Base-by-base conservation (phyloP, 2,113 vertebrate species). In the Callipepla californica region DNA sequence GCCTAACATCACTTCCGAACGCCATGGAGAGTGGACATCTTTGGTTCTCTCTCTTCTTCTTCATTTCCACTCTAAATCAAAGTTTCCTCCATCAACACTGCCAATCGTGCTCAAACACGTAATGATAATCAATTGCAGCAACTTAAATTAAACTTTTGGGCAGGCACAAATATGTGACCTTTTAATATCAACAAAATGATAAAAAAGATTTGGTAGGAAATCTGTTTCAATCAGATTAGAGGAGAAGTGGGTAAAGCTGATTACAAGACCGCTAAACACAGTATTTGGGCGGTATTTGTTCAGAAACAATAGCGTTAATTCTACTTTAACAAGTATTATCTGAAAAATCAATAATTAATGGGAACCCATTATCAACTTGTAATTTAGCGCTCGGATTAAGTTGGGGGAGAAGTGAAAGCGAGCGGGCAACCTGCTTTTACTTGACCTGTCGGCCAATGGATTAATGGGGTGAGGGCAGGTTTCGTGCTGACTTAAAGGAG, bases 181-280 rank as follows among this genome's bases (percentile, higher is more conserved):
- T 98, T 98, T 98, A 98, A 98, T 98, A 98, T 97, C 96, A 98
- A 97, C 96, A 93, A 97, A 97, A 98, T 97, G 95, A 98, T 97
- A 97, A 98, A 97, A 96, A 98, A 98, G 97, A 98, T 97, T 98
- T 97, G 84, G 93, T 97, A 96, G 97, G 96, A 98, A 98, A 98
- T 98, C 98, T 98, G 98, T 97, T 98, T 97, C 97, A 97, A 98
- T 98, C 98, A 98, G 98, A 98, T 98, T 98, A 98, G 93, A 95
- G 75, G 93, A 97, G 97, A 97, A 98, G 97, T 98, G 97, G 97
- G 98, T 96, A 98, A 98, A 99, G 98, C 98, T 98, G 98, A 98
- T 99, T 98, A 98, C 97, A 97, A 96, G 96, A 97, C 90, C 97
- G 92, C 97, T 97, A 98, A 98, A 98, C 97, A 97, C 96, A 97